Conservation (phyloP, 2,113 vertebrate genomes). For the Brachirus orientalis region DNA sequence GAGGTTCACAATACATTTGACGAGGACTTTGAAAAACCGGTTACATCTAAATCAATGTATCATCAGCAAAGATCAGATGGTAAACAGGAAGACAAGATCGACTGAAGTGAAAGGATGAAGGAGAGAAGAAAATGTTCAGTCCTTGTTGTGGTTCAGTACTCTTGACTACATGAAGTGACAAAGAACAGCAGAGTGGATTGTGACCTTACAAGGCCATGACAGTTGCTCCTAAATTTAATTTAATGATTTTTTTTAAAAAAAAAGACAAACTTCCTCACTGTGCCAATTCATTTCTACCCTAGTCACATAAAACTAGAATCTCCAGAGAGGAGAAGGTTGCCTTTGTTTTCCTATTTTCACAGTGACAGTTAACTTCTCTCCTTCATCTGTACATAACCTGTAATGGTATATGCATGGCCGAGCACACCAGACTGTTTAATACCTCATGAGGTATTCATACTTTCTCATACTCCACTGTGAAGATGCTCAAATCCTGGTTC, state of each 20-base stretch:
- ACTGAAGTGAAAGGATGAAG: slow-evolving; percentile 56
- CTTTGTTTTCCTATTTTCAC: slow-evolving; percentile 20
- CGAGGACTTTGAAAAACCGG: slow-evolving; percentile 8
- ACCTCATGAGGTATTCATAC: slow-evolving; percentile 49
- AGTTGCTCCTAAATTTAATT: neutral
- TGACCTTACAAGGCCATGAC: slow-evolving; percentile 31
- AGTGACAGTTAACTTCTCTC: slow-evolving; percentile 13
- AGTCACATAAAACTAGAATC: slow-evolving; percentile 30
- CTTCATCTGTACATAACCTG: slow-evolving; percentile 37
- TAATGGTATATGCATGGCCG: slow-evolving; percentile 55
- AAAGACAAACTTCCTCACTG: slow-evolving; percentile 48
- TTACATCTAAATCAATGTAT: slow-evolving; percentile 24
- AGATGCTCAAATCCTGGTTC: slow-evolving; percentile 31
- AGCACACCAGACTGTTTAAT: slow-evolving; percentile 54
- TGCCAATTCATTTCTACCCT: slow-evolving; percentile 65
- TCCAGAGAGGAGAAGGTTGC: slow-evolving; percentile 33
- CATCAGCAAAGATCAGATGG: slow-evolving; percentile 29
- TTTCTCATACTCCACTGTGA: slow-evolving; percentile 69
- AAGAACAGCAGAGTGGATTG: slow-evolving; percentile 8
- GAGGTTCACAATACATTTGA: neutral
- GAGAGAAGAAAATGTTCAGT: slow-evolving; percentile 16
- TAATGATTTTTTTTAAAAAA: neutral
- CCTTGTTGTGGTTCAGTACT: too few relatives aligned
- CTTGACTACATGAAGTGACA: neutral
- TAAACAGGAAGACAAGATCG: slow-evolving; percentile 57